A percentile compares a stretch with the other conserved stretches of the same genome.
Conservation (phyloP, 2,888 invertebrate genomes). For the Campoplex nolae region DNA sequence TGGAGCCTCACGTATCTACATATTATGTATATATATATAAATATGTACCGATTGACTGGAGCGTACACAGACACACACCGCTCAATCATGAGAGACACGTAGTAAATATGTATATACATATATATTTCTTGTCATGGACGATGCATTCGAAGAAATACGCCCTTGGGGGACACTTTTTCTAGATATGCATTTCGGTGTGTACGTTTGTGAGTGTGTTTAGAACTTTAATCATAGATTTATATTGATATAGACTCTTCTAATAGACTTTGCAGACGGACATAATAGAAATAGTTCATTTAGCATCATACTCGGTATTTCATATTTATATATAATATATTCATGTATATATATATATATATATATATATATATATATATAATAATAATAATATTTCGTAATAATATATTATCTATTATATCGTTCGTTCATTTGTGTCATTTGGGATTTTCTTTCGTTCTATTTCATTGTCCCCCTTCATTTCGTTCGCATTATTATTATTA, state of each 20-base stretch:
- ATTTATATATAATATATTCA: conserved; percentile 72
- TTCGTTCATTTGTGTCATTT: conserved; percentile 73
- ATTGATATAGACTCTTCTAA: conserved; percentile 83
- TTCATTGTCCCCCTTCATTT: conserved; percentile 62
- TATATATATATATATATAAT: neutral
- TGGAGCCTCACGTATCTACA: too few species aligned
- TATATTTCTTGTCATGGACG: conserved; percentile 11
- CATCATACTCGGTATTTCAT: conserved; percentile 76
- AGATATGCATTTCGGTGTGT: conserved; percentile 23
- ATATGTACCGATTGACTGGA: too few species aligned
- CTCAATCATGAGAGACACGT: conserved; percentile 9
- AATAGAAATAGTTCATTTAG: conserved; percentile 83
- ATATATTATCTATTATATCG: conserved; percentile 72
- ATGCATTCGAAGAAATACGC: conserved; percentile 14
- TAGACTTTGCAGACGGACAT: conserved; percentile 84
- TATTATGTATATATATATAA: too few species aligned
- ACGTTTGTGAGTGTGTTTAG: conserved; percentile 19
- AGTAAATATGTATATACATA: conserved; percentile 50
- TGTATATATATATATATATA: conserved; percentile 51
- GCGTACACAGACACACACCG: conserved; percentile 25
- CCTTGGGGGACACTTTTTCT: neutral
- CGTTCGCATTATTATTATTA: conserved; percentile 36
- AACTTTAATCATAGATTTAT: conserved; percentile 43
- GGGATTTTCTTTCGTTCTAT: conserved; percentile 74
- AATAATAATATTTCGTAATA: conserved; percentile 51